Base-by-base conservation (phyloP, 2,888 invertebrate species). In the Baccha elongata region DNA sequence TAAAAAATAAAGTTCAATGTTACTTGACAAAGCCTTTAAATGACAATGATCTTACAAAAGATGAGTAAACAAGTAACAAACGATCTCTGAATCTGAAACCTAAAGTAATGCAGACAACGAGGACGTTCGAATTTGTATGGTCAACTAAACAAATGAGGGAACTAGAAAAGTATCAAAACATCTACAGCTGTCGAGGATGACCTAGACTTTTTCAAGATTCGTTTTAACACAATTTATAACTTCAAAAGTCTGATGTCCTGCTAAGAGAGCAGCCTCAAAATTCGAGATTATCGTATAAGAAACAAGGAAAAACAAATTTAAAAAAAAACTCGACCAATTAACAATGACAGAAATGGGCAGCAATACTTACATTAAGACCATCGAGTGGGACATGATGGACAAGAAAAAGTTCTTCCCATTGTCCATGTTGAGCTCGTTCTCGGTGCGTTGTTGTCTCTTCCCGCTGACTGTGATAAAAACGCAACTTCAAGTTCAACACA, bases 381-480 rank as follows among this genome's bases (percentile, higher is more conserved):
- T 99, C 84, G 99, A 99, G 91, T 97, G 98, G 96, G 94, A 98
- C 86, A 99, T 99, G 99, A 96, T 99, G 97, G 96, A 99, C 90
- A 98, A 97, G 88, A 93, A 93, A 52, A 98, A 97, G 89, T 99
- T 98, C 89, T 97, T 97, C 88, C 98, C 98, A 0, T 91, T 99
- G 71, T 97, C 97, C 72, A 95, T 98, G 92, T 91, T 97, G 11
- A 98, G 98, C 88, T 91, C 91, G 11, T 91, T 91, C 85, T 90
- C 91, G 23, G 90, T 91, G 46, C 92, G 95, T 78, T 94, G 94
- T 89, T 93, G 96, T 32, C 93, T 99, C 0, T 99, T 99, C 90
- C 99, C 99, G 0, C 91, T 99, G 81, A 97, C 98, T 1, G 93
- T 99, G 60, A 96, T 99, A 71, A 98, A 98, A 91, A 99, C 99